phyloP scores from a whole-genome alignment of 2,888 invertebrate genomes.

The Eupithecia pulchellata region DNA sequence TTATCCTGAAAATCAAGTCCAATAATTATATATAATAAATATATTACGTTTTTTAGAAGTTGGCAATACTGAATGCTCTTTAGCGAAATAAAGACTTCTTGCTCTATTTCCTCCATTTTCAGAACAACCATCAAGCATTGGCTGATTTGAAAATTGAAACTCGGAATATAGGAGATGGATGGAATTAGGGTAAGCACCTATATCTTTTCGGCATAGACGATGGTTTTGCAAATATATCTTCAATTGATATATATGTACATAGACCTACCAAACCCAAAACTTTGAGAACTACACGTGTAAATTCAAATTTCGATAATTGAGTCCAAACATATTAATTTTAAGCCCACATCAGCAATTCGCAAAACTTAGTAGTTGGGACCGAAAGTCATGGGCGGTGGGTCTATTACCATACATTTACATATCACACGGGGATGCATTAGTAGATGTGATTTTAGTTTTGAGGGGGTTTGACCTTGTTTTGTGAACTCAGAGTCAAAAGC shows the following conservation, averaged over 20 bases:
- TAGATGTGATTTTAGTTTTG: constrained; percentile 33
- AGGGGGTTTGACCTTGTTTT: constrained; percentile 23
- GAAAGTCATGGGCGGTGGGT: constrained; percentile 60
- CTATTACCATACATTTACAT: constrained; percentile 77
- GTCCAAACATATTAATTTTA: constrained; percentile 81
- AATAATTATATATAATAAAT: too few relatives aligned
- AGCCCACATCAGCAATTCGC: constrained; percentile 72
- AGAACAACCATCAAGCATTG: neutral
- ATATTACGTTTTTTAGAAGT: too few relatives aligned
- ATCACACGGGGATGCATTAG: constrained; percentile 56
- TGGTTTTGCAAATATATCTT: neutral
- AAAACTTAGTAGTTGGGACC: constrained; percentile 70
- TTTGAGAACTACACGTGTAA: constrained; percentile 39
- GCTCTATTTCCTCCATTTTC: neutral
- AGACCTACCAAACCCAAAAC: constrained; percentile 36
- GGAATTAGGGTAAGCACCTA: neutral
- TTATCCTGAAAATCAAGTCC: neutral
- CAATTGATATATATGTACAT: constrained; percentile 7
- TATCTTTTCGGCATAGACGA: neutral
- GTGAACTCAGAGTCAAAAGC: constrained; percentile 6
- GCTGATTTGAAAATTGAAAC: too few relatives aligned
- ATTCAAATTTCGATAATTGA: constrained; percentile 62
- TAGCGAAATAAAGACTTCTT: neutral
- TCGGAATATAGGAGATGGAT: too few relatives aligned
- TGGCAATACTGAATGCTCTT: too few relatives aligned